These are phyloP conservation scores for Brachypteracias leptosomus DNA, from an alignment of 2,113 vertebrate genomes.

Conservation along the genomic window DNA sequence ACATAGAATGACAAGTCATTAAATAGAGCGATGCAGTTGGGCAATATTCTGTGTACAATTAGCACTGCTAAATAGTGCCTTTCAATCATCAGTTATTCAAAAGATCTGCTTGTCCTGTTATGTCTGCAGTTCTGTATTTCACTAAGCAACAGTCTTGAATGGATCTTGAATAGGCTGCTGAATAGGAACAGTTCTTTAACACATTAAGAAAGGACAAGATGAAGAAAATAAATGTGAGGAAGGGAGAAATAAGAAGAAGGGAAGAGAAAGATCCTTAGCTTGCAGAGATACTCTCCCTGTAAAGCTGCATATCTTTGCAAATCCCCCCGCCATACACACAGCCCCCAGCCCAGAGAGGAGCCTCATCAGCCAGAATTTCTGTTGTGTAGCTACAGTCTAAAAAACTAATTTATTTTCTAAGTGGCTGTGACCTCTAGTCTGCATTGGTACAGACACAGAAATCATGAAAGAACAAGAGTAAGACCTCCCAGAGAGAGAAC, in stretches of 20 bases:
- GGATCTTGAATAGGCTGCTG: background rate
- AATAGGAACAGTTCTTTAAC: background rate
- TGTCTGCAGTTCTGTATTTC: background rate
- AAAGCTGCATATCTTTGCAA: background rate
- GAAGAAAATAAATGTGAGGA: background rate
- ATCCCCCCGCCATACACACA: background rate
- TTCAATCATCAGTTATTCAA: background rate
- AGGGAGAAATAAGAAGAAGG: background rate
- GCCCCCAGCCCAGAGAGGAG: background rate
- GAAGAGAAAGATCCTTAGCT: background rate
- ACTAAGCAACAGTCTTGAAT: background rate
- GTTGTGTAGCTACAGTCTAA: background rate
- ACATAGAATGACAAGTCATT: background rate
- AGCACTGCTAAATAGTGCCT: background rate
- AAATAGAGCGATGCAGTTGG: background rate
- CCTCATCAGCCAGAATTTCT: background rate
- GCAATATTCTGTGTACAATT: background rate
- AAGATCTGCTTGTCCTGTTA: background rate
- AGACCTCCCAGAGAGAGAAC: background rate
- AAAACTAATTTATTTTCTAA: background rate
- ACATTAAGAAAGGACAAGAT: background rate
- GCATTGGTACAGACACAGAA: background rate
- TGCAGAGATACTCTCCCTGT: background rate
- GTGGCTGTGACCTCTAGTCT: background rate
- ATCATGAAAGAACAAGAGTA: background rate